These are phyloP conservation scores for Vulpes lagopus DNA, from an alignment of 2,113 vertebrate genomes.

Conservation along the genomic window DNA sequence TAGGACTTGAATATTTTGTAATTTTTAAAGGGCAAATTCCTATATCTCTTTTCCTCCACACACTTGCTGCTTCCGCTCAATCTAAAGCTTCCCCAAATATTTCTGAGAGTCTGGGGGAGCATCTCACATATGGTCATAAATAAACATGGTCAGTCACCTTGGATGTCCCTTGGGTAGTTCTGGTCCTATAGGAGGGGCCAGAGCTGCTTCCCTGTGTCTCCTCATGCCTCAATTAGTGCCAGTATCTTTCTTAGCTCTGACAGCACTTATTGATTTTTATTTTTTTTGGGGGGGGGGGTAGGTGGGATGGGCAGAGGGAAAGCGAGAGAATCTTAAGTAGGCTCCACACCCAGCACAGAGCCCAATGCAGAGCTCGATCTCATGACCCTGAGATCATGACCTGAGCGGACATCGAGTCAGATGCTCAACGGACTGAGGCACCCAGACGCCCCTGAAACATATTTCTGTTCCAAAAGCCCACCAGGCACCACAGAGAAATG, in stretches of 20 bases:
- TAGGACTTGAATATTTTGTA: neutral
- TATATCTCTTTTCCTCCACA: neutral
- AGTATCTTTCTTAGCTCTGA: neutral
- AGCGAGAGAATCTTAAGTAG: neutral
- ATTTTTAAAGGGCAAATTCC: neutral
- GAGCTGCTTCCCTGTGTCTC: neutral
- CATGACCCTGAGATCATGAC: neutral
- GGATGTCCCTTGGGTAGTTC: fast-evolving
- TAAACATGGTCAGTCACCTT: neutral
- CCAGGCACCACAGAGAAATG: neutral
- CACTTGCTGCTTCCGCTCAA: neutral
- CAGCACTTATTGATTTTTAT: too few relatives aligned
- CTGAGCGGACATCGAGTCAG: neutral
- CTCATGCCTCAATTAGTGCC: neutral
- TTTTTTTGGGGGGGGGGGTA: too few relatives aligned
- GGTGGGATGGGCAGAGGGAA: neutral
- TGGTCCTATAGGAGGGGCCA: fast-evolving
- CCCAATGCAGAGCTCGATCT: neutral
- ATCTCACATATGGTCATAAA: neutral
- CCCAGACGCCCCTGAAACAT: neutral
- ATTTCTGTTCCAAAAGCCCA: neutral
- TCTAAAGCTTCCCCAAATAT: neutral
- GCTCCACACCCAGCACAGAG: neutral
- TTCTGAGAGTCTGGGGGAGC: neutral
- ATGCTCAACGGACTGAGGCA: neutral